These are phyloP conservation scores for Recurvirostra avosetta DNA, from an alignment of 2,113 vertebrate species.

Conservation along the genomic window DNA sequence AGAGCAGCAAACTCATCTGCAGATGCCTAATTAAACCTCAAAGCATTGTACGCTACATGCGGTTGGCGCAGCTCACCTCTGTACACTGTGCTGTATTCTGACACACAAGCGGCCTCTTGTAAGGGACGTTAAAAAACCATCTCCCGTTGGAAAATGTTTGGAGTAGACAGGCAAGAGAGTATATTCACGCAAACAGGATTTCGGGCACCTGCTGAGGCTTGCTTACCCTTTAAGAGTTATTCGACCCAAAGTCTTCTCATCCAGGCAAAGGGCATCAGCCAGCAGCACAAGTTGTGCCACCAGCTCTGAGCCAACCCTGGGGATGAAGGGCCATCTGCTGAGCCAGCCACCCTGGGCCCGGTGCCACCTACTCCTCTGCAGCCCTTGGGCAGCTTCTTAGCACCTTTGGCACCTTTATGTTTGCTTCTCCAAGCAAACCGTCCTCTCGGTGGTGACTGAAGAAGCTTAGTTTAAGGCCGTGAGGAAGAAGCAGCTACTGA, in stretches of 20 bases:
- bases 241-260: neutral
- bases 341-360: neutral
- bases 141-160: neutral
- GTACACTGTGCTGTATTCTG: neutral
- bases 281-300: neutral
- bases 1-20: neutral
- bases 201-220: neutral
- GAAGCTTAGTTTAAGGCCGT: neutral
- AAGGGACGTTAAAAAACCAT: neutral
- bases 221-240: neutral
- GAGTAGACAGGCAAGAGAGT: neutral
- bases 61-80: fast-evolving
- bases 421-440: neutral
- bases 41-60: neutral
- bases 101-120: neutral
- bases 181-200: neutral
- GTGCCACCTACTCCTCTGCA: neutral
- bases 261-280: neutral
- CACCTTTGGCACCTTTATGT: neutral
- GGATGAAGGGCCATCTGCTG: neutral
- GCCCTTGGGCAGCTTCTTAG: neutral
- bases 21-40: neutral
- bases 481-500: neutral
- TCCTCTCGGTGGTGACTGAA: fast-evolving
- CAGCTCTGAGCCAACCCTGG: neutral